A percentile compares a stretch with the other conserved stretches of the same genome.
These are phyloP conservation scores for Telmatochromis brichardi DNA, from an alignment of 2,113 vertebrate species.

Conservation along the genomic window DNA sequence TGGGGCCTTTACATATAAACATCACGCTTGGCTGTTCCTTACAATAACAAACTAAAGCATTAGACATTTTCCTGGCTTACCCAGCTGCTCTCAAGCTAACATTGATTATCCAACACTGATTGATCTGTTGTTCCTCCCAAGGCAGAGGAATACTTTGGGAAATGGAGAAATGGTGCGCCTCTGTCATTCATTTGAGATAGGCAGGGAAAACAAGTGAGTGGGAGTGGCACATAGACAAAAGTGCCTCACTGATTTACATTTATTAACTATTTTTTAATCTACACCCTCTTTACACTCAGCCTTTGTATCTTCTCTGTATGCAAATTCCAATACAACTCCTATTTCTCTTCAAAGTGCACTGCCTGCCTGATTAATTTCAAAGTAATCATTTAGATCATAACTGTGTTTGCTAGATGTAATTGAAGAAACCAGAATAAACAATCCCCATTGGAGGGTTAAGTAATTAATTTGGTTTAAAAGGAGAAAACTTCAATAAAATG, in stretches of 20 bases:
- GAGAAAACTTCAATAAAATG: not conserved
- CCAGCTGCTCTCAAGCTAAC: constrained; percentile 21
- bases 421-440: not conserved
- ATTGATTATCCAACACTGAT: constrained; percentile 29
- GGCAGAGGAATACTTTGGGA: not conserved
- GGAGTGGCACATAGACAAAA: not conserved
- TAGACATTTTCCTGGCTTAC: constrained; percentile 9
- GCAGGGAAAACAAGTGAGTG: not conserved
- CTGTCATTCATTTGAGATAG: not conserved
- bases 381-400: not conserved
- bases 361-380: not conserved
- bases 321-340: not conserved
- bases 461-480: not conserved
- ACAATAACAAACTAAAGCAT: constrained; percentile 39
- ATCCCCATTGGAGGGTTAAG: not conserved
- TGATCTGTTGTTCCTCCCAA: constrained; percentile 37
- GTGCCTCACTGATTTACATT: not conserved
- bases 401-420: not conserved
- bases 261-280: not conserved
- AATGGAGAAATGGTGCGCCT: not conserved
- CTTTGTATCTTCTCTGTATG: not conserved
- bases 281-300: not conserved
- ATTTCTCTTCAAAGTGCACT: not conserved
- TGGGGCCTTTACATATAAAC: constrained; percentile 49
- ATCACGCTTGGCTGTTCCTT: constrained; percentile 31